These are phyloP conservation scores for Rallus crepitans DNA, from an alignment of 2,797 vertebrate species.

Conservation along the genomic window DNA sequence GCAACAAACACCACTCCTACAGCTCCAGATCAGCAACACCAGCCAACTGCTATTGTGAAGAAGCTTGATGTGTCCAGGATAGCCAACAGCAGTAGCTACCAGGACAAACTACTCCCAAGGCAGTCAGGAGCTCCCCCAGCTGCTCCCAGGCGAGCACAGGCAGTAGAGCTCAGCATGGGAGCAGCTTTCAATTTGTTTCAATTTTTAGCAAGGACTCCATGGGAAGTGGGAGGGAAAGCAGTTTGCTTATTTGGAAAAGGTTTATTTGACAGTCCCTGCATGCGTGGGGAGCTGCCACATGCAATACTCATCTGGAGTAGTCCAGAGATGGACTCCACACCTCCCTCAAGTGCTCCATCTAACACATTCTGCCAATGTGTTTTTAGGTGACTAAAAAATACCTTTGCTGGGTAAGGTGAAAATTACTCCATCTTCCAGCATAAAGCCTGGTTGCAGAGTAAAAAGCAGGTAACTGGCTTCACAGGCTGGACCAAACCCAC, in stretches of 20 bases:
- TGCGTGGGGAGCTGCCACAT: accelerated
- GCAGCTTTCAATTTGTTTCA: neutral
- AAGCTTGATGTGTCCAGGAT: neutral
- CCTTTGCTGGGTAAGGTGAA: neutral
- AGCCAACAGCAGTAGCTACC: neutral
- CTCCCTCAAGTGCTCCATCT: neutral
- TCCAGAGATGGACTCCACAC: neutral
- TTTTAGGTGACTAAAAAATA: neutral
- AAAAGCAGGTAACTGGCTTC: neutral
- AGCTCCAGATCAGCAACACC: neutral
- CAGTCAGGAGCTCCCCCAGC: neutral
- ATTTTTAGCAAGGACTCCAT: neutral
- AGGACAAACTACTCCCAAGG: neutral
- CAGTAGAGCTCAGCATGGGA: neutral
- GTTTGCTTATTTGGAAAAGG: neutral
- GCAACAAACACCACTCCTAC: neutral
- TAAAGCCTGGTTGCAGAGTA: neutral
- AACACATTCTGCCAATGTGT: neutral
- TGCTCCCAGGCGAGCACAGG: neutral
- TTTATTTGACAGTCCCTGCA: neutral
- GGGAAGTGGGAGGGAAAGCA: neutral
- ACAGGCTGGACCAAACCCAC: no score
- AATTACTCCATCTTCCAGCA: neutral
- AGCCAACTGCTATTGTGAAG: neutral
- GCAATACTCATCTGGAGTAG: neutral